Evolutionary conservation across 1,140 invertebrate species (phyloP).

Genomic region (Thrips palmi): DNA sequence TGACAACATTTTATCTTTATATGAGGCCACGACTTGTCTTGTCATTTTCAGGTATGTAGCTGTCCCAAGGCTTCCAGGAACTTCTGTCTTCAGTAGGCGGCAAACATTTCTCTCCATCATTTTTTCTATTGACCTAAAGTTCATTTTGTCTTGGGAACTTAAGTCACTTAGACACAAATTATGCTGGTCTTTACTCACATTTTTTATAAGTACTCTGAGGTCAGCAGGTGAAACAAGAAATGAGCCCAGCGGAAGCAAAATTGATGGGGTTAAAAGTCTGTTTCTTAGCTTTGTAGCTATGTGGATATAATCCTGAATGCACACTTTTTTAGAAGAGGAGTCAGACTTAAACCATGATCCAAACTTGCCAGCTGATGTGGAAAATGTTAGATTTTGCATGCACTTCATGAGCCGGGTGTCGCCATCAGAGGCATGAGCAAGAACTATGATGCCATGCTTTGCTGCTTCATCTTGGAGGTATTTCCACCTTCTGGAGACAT

Average conservation of each 20-base stretch:
- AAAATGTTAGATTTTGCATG: constrained; percentile 11
- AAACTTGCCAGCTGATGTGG: not conserved
- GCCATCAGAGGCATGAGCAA: constrained; percentile 13
- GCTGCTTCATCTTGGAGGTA: constrained; percentile 7
- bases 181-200: constrained; percentile 4
- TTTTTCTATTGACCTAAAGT: constrained; percentile 3
- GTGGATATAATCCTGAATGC: constrained; percentile 9
- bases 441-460: constrained; percentile 11
- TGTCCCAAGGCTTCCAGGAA: constrained; percentile 2
- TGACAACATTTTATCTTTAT: not conserved
- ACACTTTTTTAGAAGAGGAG: not conserved
- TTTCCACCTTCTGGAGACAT: constrained; percentile 10
- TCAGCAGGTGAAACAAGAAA: constrained; percentile 5
- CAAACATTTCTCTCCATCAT: not conserved
- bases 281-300: constrained; percentile 9
- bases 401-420: constrained; percentile 13
- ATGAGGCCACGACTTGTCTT: not conserved
- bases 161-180: not conserved
- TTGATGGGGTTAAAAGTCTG: constrained; percentile 7
- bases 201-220: constrained; percentile 7
- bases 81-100: not conserved
- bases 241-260: constrained; percentile 8
- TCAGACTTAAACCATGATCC: constrained; percentile 4
- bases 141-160: constrained; percentile 1
- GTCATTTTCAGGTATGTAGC: constrained; percentile 1